Evolutionary conservation across 1,140 invertebrate species (phyloP), one percentile per base, ranked within the genome.

Genomic region (Harpegnathos saltator): DNA sequence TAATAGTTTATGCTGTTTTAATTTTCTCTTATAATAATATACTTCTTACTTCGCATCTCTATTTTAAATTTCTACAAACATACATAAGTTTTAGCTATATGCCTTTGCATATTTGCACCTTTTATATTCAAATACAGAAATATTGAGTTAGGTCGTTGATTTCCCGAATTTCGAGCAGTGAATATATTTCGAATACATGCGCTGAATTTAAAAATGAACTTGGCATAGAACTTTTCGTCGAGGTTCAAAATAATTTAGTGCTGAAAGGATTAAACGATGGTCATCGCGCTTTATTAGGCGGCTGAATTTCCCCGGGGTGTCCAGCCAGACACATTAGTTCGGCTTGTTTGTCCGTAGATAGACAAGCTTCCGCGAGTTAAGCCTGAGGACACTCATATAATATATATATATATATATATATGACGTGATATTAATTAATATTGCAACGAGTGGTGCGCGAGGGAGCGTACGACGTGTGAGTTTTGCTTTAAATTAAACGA

Each of bases 231-330:
- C 38, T 72, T 72, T 56, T 58, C 14, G 5, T 9, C 26, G 14
- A 38, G 29, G 19, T 22, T 56, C 14, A 38, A 15, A 72, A 19
- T 33, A 19, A 56, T 38, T 15, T 19, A 11, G n/a, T 1, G 4
- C 19, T 29, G 56, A 56, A 71, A 48, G 52, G 22, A 78, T 69
- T 52, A 69, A 69, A 44, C 0, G 26, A 9, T 26, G 14, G 59
- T 26, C 12, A 17, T 29, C 12, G 24, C 44, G 17, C 12, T 69
- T 5, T 68, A 69, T 69, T 58, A 56, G 12, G 24, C 56, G 65
- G 33, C 66, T 50, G 33, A 78, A 78, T 78, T 78, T 78, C 75
- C 62, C 75, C 44, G 44, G 75, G 63, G 75, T 78, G 56, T 78
- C 38, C 56, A 22, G 29, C 69, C 33, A 1, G 50, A 78, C n/a